Base-by-base conservation (phyloP, 2,113 vertebrate genomes). In the Cranoglanis bouderius region DNA sequence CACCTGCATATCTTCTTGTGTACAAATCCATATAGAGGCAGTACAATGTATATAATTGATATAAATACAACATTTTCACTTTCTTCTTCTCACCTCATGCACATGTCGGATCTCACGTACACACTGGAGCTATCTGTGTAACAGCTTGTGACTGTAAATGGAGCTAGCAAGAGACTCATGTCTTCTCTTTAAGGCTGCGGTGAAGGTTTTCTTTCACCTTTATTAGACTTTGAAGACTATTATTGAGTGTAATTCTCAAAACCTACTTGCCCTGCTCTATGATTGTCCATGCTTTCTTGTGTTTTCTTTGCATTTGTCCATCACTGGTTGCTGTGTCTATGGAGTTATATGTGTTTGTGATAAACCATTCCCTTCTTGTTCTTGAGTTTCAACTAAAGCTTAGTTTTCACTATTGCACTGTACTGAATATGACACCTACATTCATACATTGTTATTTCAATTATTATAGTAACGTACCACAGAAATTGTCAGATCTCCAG, bases 401-500 rank as follows among this genome's bases (percentile, higher is more conserved):
- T 81, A 32, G 78, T 35, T 38, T 82, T 40, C 21, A 59, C 53
- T 24, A 40, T 2, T 59, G 35, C 55, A 24, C 53, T 82, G 18
- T 21, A 35, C 32, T 57, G n/a, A 10, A 38, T 57, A 59, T 61
- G 35, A 43, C 12, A 16, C 21, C 49, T 35, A n/a, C 29, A 80
- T 21, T n/a, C 35, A 61, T 26, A 59, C 32, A 24, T 57, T 59
- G 0, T 51, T 61, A 83, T 26, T 43, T 29, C 1, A 57, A 26
- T 35, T 21, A 65, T 18, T 78, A 46, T 77, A 61, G 16, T 95
- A 93, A 13, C 96, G 95, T 95, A 99, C 98, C 82, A 93, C 98
- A 99, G 24, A 98, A 88, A 0, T 88, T 0, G 0, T 85, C 0
- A 0, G 93, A 96, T 92, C 96, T 96, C 98, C 97, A 99, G 72